Percentiles rank a stretch among this genome's conserved stretches.
Conservation (phyloP, 2,797 vertebrate species). For the Vipera latastei region DNA sequence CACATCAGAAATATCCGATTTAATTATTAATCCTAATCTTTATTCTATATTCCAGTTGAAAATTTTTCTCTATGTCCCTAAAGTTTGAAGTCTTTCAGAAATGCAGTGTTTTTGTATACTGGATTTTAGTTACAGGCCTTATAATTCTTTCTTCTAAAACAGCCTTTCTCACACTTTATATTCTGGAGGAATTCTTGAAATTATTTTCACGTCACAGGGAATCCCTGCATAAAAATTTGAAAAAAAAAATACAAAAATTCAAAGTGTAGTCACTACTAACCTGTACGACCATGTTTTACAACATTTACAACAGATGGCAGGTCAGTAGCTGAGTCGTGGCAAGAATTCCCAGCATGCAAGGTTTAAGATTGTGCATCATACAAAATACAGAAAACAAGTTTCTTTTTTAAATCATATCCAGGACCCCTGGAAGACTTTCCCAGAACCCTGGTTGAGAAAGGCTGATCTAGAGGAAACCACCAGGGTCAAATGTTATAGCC, state of each 20-base stretch:
- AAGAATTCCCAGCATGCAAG: neutral
- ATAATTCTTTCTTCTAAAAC: neutral
- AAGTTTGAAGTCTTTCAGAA: neutral
- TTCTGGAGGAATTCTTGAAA: neutral
- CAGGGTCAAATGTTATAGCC: neutral
- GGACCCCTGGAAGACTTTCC: no score
- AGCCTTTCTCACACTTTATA: neutral
- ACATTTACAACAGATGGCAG: neutral
- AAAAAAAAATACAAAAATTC: neutral
- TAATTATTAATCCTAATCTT: neutral
- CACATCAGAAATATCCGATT: slow-evolving; percentile 33
- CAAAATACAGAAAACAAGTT: neutral
- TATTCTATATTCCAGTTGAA: neutral
- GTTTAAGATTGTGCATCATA: neutral
- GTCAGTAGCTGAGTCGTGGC: neutral
- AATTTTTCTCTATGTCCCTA: neutral
- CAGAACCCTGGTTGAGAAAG: neutral
- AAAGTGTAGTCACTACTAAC: neutral
- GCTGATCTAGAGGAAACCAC: neutral
- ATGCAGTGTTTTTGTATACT: neutral
- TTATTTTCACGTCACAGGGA: neutral
- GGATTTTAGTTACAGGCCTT: neutral
- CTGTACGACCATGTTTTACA: neutral
- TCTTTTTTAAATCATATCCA: neutral
- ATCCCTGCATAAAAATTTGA: neutral